phyloP scores from a whole-genome alignment of 30 jellyfish, hydroid and myxozoan species.

The Aurelia aurita region DNA sequence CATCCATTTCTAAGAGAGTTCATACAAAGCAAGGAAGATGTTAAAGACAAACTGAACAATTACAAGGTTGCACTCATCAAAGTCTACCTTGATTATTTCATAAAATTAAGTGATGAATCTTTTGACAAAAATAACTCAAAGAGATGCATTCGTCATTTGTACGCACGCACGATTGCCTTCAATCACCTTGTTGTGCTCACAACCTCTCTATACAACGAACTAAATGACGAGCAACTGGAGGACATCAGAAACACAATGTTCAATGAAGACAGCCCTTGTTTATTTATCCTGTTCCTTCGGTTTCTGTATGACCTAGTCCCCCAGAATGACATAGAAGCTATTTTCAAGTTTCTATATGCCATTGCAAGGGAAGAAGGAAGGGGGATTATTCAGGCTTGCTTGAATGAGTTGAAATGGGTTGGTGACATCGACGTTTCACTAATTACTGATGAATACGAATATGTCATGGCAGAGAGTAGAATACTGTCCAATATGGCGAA shows the following conservation, averaged over 20 bases:
- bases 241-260: no score
- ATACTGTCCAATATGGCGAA: background rate
- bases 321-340: background rate
- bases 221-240: no score
- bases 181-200: background rate
- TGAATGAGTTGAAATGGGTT: constrained; percentile 22
- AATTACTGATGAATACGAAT: background rate
- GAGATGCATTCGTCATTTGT: background rate
- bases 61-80: no score
- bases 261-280: background rate
- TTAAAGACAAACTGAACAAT: no score
- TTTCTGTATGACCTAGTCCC: constrained; percentile 4
- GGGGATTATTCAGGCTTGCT: background rate
- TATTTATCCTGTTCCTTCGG: background rate
- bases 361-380: background rate
- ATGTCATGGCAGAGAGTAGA: constrained; percentile 2
- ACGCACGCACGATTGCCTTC: background rate
- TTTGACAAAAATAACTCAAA: background rate
- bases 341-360: constrained; percentile 1
- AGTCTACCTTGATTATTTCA: no score
- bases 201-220: no score
- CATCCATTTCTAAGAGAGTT: no score
- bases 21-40: no score
- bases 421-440: background rate
- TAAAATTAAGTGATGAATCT: background rate